Percentiles rank a stretch among this genome's conserved stretches.
These are phyloP conservation scores for Sebastolobus altivelis DNA, from an alignment of 2,797 vertebrate species.

Conservation along the genomic window DNA sequence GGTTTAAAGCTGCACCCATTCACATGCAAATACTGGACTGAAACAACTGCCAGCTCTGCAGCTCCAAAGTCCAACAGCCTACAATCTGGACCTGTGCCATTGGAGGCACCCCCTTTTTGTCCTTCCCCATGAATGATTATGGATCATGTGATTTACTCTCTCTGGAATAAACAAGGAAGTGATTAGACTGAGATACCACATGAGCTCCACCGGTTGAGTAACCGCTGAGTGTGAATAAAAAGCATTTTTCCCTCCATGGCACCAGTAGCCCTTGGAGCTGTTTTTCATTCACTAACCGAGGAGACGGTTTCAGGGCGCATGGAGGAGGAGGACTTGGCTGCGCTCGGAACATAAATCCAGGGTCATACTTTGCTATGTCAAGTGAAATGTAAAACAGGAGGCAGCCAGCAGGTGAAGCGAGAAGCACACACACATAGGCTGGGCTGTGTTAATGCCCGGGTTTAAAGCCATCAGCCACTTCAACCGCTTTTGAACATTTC, in stretches of 20 bases:
- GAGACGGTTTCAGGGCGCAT: background rate
- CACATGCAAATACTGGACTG: conserved; percentile 65
- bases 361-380: conserved; percentile 27
- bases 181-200: background rate
- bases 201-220: background rate
- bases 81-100: conserved; percentile 31
- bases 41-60: conserved; percentile 28
- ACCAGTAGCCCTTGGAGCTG: conserved; percentile 64
- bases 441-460: conserved; percentile 10
- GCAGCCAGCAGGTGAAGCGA: conserved; percentile 59
- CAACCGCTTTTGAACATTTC: background rate
- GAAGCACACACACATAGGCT: conserved; percentile 5
- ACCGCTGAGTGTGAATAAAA: conserved; percentile 10
- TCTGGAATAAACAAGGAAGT: background rate
- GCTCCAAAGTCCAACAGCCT: conserved; percentile 14
- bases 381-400: conserved; percentile 65
- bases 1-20: conserved; percentile 44
- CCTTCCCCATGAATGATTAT: background rate
- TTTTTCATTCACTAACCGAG: conserved; percentile 3
- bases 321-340: conserved; percentile 31
- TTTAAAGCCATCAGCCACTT: conserved; percentile 7
- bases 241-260: conserved; percentile 52
- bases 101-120: background rate
- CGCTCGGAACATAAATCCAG: conserved; percentile 20
- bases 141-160: background rate